These are phyloP conservation scores for Vanessa tameamea DNA, from an alignment of 1,140 invertebrate species.

Conservation along the genomic window DNA sequence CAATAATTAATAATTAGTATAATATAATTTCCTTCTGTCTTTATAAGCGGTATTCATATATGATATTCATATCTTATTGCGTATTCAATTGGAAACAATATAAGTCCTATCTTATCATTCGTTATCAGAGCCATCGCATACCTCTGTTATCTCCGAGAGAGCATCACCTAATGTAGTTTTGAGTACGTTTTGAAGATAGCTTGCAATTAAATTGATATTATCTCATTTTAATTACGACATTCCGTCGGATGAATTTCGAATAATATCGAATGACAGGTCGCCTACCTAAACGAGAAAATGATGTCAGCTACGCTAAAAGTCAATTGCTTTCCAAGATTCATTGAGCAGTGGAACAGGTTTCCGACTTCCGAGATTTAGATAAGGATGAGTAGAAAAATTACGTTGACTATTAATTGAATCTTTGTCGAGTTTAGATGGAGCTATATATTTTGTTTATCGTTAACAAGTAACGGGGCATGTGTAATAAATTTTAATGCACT, in stretches of 20 bases:
- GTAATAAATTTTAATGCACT: constrained; percentile 27
- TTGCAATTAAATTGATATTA: constrained; percentile 55
- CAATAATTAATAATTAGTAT: background rate
- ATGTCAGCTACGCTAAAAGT: constrained; percentile 32
- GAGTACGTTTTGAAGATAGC: constrained; percentile 62
- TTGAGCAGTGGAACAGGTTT: constrained; percentile 32
- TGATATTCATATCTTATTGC: constrained; percentile 46
- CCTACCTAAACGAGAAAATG: constrained; percentile 29
- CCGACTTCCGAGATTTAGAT: constrained; percentile 27
- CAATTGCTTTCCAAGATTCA: constrained; percentile 34
- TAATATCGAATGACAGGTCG: constrained; percentile 22
- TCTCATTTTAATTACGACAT: constrained; percentile 55
- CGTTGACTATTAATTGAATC: constrained; percentile 30
- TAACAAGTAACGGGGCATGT: constrained; percentile 25
- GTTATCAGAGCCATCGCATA: constrained; percentile 66
- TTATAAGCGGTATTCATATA: constrained; percentile 37
- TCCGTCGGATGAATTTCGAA: constrained; percentile 25
- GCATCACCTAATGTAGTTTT: constrained; percentile 58
- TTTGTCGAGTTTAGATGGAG: constrained; percentile 14
- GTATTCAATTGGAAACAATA: constrained; percentile 66
- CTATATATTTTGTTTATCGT: constrained; percentile 38
- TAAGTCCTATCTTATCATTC: constrained; percentile 53
- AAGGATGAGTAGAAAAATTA: constrained; percentile 34
- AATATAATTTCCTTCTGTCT: background rate
- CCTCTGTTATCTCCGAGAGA: constrained; percentile 58